These are phyloP conservation scores for Chloroclystis v-ata DNA, from an alignment of 2,888 invertebrate species.

Conservation along the genomic window DNA sequence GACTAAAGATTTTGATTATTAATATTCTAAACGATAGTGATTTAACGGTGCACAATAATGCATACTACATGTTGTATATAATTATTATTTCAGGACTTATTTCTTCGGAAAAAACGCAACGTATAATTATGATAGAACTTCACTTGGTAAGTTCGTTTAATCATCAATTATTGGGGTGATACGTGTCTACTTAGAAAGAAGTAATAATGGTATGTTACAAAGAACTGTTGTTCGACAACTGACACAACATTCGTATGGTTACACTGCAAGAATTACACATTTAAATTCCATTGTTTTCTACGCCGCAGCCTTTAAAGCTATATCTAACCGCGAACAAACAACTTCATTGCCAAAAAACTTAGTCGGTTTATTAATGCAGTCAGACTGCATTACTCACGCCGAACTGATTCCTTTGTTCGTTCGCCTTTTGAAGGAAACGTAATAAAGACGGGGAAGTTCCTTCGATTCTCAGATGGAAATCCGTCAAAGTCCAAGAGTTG, in stretches of 20 bases:
- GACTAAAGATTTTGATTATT: too few relatives aligned
- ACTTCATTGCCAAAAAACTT: constrained; percentile 67
- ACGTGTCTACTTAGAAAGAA: too few relatives aligned
- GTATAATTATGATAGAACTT: too few relatives aligned
- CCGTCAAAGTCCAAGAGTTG: constrained; percentile 18
- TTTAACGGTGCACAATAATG: too few relatives aligned
- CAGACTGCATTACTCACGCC: constrained; percentile 54
- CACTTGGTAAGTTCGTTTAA: too few relatives aligned
- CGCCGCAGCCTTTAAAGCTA: constrained; percentile 33
- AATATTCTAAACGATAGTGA: too few relatives aligned
- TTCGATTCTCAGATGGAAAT: constrained; percentile 21
- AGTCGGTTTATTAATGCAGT: constrained; percentile 60
- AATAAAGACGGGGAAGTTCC: constrained; percentile 20
- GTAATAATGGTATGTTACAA: too few relatives aligned
- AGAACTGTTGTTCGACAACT: background rate
- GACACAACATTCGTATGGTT: background rate
- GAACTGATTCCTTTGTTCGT: constrained; percentile 53
- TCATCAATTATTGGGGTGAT: too few relatives aligned
- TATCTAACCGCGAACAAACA: constrained; percentile 37
- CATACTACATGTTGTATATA: too few relatives aligned
- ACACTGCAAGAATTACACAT: constrained; percentile 16
- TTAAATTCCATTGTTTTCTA: constrained; percentile 27
- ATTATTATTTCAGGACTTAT: too few relatives aligned
- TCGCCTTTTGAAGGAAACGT: constrained; percentile 36
- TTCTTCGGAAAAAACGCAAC: too few relatives aligned